Percentiles rank a stretch among this genome's conserved stretches.
Conservation (phyloP, 2,113 vertebrate species). For the Sigmodon hispidus region DNA sequence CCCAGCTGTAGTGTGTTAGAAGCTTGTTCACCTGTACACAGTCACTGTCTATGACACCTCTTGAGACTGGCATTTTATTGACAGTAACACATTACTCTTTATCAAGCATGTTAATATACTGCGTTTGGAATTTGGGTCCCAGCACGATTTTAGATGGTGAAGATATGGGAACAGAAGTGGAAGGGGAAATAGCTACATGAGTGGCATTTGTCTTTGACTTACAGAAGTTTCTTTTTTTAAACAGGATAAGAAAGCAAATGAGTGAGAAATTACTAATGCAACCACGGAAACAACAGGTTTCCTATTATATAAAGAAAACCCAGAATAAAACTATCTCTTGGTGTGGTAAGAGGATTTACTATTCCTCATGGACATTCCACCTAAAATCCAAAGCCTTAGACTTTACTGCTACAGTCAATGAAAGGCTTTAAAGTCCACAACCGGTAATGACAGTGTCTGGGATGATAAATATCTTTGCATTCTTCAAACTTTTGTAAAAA, state of each 20-base stretch:
- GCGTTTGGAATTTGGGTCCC: not conserved
- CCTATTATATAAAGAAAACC: not conserved
- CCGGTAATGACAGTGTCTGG: not conserved
- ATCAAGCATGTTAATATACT: not conserved
- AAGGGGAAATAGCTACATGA: not conserved
- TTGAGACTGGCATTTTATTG: not conserved
- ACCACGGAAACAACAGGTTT: not conserved
- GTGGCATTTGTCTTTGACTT: not conserved
- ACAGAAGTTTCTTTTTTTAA: not conserved
- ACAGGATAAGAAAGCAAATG: not conserved
- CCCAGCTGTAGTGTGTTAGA: not conserved
- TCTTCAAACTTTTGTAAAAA: constrained; percentile 30
- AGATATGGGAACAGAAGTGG: not conserved
- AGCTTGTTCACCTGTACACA: not conserved
- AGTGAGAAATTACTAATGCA: not conserved
- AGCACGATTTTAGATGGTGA: not conserved
- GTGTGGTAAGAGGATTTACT: not conserved
- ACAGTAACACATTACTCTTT: not conserved
- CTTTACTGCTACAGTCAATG: not conserved
- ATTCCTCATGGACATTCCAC: not conserved
- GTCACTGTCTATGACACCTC: not conserved
- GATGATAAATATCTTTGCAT: not conserved
- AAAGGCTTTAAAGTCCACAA: not conserved
- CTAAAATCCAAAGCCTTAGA: not conserved
- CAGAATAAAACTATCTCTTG: not conserved